Evolutionary conservation across 2,888 invertebrate genomes (phyloP).

Genomic region (Drosophila vallismaia): DNA sequence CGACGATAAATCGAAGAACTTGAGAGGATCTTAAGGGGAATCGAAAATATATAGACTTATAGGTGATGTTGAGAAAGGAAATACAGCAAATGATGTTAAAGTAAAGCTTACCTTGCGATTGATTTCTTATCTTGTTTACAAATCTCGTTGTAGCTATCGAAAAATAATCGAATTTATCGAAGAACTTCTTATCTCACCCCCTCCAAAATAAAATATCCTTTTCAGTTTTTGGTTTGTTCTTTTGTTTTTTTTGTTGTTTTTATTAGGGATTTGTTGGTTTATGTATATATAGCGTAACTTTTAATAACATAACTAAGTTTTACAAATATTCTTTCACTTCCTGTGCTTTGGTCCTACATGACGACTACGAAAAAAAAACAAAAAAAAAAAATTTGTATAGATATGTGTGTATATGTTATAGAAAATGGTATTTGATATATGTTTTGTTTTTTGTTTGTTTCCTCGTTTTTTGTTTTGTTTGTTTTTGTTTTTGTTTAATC

Average conservation of each 20-base stretch:
- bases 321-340: conserved; percentile 64
- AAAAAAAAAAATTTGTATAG: conserved; percentile 36
- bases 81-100: too few relatives aligned
- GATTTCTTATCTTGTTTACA: neutral
- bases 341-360: conserved; percentile 69
- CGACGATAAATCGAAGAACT: neutral
- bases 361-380: conserved; percentile 47
- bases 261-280: conserved; percentile 50
- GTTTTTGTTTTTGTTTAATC: neutral
- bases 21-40: too few relatives aligned
- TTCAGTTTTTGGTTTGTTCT: conserved; percentile 19
- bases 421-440: conserved; percentile 38
- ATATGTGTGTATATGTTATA: conserved; percentile 43
- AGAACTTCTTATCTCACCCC: neutral
- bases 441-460: conserved; percentile 12
- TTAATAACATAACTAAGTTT: conserved; percentile 63
- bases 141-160: too few relatives aligned
- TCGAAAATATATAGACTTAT: too few relatives aligned
- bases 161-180: neutral
- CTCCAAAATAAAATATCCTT: neutral
- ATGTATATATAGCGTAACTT: conserved; percentile 54
- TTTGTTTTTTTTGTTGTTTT: conserved; percentile 51
- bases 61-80: too few relatives aligned
- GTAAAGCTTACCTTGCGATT: neutral
- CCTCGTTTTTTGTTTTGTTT: conserved; percentile 7